phyloP scores from a whole-genome alignment of 2,888 invertebrate genomes.

The Tenodera sinensis region DNA sequence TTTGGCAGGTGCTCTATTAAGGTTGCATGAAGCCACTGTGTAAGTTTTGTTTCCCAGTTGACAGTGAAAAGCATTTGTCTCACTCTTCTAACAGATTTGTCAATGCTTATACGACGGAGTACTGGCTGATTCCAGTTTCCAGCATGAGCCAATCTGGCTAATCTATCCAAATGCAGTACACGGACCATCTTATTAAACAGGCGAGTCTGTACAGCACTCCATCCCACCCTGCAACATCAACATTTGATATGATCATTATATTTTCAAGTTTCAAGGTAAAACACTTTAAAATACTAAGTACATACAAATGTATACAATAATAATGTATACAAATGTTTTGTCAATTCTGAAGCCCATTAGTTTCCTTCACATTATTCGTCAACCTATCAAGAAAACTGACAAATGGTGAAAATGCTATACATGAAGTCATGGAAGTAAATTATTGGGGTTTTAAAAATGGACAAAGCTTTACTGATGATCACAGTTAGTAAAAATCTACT shows the following conservation, averaged over 20 bases:
- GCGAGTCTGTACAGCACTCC: constrained; percentile 62
- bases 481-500: too few relatives aligned
- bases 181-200: constrained; percentile 63
- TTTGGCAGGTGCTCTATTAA: constrained; percentile 65
- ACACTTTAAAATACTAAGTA: not conserved
- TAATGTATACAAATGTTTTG: too few relatives aligned
- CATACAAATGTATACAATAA: too few relatives aligned
- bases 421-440: too few relatives aligned
- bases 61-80: constrained; percentile 65
- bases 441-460: too few relatives aligned
- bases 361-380: too few relatives aligned
- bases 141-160: constrained; percentile 59
- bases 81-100: constrained; percentile 64
- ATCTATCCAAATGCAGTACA: constrained; percentile 62
- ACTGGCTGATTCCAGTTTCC: constrained; percentile 63
- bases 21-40: constrained; percentile 73
- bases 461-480: too few relatives aligned
- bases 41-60: constrained; percentile 68
- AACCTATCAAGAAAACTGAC: too few relatives aligned
- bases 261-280: not conserved
- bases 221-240: constrained; percentile 50
- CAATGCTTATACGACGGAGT: constrained; percentile 63
- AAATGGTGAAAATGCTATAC: too few relatives aligned
- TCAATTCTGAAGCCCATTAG: too few relatives aligned
- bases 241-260: not conserved